phyloP scores from a whole-genome alignment of 2,888 invertebrate species.

The Eupithecia subumbrata region DNA sequence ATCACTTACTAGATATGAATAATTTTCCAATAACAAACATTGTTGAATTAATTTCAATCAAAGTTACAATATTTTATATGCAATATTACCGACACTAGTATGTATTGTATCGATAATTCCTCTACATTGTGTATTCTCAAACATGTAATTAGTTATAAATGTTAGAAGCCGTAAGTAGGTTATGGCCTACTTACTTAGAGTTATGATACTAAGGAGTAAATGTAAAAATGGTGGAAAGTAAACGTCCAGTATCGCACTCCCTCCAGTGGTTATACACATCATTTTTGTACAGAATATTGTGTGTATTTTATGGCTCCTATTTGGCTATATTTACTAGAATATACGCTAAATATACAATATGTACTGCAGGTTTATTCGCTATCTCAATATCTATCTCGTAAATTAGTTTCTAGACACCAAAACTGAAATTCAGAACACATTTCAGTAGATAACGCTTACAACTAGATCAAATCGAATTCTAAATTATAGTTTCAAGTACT shows the following conservation, averaged over 20 bases:
- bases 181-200: constrained; percentile 32
- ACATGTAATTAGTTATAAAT: constrained; percentile 37
- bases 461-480: neutral
- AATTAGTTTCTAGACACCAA: neutral
- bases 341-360: constrained; percentile 44
- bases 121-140: constrained; percentile 25
- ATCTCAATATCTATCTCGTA: constrained; percentile 15
- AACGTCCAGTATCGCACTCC: constrained; percentile 84
- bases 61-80: neutral
- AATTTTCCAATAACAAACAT: neutral
- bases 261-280: constrained; percentile 81
- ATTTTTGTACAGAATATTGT: constrained; percentile 77
- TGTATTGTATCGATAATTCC: neutral
- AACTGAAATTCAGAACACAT: neutral
- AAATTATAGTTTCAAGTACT: neutral
- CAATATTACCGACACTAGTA: neutral
- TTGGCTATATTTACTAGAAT: constrained; percentile 61
- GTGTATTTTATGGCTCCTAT: constrained; percentile 67
- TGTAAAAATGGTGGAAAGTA: constrained; percentile 71
- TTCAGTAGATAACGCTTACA: neutral
- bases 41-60: neutral
- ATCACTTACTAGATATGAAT: neutral
- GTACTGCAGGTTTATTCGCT: constrained; percentile 27
- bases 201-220: constrained; percentile 50
- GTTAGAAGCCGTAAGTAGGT: constrained; percentile 43